Percentiles rank a stretch among this genome's conserved stretches.
These are phyloP conservation scores for Coregonus sp. DNA, from an alignment of 2,797 vertebrate genomes.

Conservation along the genomic window DNA sequence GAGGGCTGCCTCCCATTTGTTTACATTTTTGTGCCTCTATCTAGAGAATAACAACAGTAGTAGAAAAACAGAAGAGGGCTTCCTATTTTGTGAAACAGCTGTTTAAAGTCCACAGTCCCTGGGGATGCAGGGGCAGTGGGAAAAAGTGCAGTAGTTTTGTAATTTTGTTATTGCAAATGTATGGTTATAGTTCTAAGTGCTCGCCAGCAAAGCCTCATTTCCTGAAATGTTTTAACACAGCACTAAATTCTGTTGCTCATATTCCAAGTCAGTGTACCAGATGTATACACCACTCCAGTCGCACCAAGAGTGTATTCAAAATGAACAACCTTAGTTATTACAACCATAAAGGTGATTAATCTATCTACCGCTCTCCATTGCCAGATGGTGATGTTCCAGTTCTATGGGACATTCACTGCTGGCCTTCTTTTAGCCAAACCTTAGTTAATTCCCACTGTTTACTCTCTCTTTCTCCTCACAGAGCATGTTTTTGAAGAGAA, in stretches of 20 bases:
- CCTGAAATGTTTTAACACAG: not conserved
- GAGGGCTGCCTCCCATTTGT: conserved; percentile 49
- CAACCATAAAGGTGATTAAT: too few relatives aligned
- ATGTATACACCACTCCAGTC: not conserved
- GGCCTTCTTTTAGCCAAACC: not conserved
- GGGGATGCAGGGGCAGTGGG: not conserved
- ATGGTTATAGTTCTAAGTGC: not conserved
- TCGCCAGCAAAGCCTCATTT: not conserved
- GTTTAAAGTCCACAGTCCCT: conserved; percentile 56
- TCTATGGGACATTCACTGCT: not conserved
- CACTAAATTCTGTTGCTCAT: not conserved
- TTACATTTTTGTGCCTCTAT: conserved; percentile 66
- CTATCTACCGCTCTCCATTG: not conserved
- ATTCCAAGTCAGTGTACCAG: not conserved
- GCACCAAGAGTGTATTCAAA: not conserved
- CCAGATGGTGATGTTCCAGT: not conserved
- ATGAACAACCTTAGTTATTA: not conserved
- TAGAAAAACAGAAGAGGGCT: conserved; percentile 42
- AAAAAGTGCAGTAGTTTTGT: not conserved
- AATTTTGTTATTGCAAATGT: not conserved
- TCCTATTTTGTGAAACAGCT: conserved; percentile 71
- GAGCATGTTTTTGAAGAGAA: not conserved
- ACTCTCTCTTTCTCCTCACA: not conserved
- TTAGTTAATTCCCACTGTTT: not conserved
- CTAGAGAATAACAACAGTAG: conserved; percentile 43